Evolutionary conservation across 2,888 invertebrate genomes (phyloP).

Genomic region (Camptogramma bilineatum): DNA sequence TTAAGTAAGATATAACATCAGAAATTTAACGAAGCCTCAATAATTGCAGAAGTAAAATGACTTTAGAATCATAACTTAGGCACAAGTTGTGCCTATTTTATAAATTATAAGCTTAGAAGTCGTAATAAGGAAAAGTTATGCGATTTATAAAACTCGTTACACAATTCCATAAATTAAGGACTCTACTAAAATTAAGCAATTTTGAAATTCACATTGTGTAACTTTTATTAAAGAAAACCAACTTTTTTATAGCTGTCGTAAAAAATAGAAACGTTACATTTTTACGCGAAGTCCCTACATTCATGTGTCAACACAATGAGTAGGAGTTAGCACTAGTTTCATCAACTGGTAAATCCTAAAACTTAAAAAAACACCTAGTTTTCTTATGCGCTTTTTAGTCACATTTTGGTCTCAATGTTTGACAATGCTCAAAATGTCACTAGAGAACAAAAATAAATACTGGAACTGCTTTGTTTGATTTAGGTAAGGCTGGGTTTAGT

Average conservation of each 20-base stretch:
- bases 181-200: conserved; percentile 43
- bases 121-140: conserved; percentile 45
- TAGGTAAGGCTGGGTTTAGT: no score
- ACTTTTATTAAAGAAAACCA: conserved; percentile 43
- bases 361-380: neutral
- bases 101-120: conserved; percentile 41
- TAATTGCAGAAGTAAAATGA: conserved; percentile 34
- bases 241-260: conserved; percentile 45
- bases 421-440: no score
- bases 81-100: conserved; percentile 38
- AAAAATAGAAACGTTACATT: conserved; percentile 40
- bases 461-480: no score
- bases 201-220: conserved; percentile 43
- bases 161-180: conserved; percentile 47
- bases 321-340: conserved; percentile 8
- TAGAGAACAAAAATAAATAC: no score
- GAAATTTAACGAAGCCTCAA: conserved; percentile 16
- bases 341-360: neutral
- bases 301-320: conserved; percentile 53
- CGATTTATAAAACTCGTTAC: conserved; percentile 47
- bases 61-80: conserved; percentile 28
- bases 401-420: no score
- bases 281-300: conserved; percentile 42
- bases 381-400: no score
- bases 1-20: neutral